A percentile compares a stretch with the other conserved stretches of the same genome.
Conservation (phyloP, 2,888 invertebrate species). For the Petrolisthes manimaculis region DNA sequence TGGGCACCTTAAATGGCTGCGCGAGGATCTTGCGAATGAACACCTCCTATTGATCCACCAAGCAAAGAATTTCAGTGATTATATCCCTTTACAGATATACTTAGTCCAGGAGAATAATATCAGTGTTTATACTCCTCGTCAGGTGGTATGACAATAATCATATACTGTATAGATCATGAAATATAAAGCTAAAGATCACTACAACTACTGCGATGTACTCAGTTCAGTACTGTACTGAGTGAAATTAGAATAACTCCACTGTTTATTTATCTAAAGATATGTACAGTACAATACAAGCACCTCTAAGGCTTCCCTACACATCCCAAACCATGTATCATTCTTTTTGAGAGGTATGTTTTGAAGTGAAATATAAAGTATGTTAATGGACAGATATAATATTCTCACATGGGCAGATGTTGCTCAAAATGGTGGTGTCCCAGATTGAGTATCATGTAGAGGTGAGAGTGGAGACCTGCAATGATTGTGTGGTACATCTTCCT, state of each 20-base stretch:
- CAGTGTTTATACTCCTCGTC: too few species aligned
- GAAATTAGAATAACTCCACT: neutral
- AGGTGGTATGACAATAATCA: too few species aligned
- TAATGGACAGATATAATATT: neutral
- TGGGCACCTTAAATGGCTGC: slow-evolving; percentile 92
- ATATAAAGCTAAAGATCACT: neutral
- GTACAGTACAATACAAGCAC: neutral
- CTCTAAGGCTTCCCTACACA: neutral
- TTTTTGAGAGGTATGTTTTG: neutral
- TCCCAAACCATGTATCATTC: neutral
- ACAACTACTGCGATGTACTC: neutral
- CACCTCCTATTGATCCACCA: slow-evolving; percentile 73
- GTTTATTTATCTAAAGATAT: neutral
- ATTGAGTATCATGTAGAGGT: slow-evolving; percentile 17
- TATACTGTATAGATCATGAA: too few species aligned
- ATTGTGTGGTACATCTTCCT: slow-evolving; percentile 5
- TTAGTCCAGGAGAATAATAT: neutral
- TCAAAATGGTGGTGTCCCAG: neutral
- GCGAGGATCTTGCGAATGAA: slow-evolving; percentile 83
- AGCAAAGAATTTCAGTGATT: neutral
- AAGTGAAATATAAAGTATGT: neutral
- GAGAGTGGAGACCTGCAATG: slow-evolving; percentile 41
- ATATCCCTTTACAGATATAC: neutral
- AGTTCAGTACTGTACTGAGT: neutral
- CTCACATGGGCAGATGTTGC: slow-evolving; percentile 47